Evolutionary conservation across 64 coral and sea anemone species (phyloP), one percentile per base, ranked within the genome.

Genomic region (Pocillopora verrucosa): DNA sequence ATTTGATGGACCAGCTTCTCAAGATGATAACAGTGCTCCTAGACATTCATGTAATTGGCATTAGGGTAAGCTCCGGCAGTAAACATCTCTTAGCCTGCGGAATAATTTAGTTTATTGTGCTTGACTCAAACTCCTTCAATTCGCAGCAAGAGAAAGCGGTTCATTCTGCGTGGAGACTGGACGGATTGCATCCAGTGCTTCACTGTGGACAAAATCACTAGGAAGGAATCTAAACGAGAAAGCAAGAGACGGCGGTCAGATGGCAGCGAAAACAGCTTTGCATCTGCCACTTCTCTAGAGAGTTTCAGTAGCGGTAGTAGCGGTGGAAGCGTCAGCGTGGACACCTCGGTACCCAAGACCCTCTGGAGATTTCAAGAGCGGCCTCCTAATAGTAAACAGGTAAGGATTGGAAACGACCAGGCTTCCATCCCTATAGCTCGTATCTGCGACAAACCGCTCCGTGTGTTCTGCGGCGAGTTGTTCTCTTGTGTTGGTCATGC

Each of bases 141-240:
- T n/a, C 25, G 9, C 63, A 98, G 96, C 67, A 94, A 94, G 65
- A 79, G 89, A 64, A 95, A 92, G 72, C 91, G 92, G 34, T 98
- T 93, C 59, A 61, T 93, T 5, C 36, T 98, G 1, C 86, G 76
- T 45, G 96, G 96, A 26, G 96, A 98, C 90, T 98, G 96, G 96
- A 93, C 96, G 19, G 78, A 95, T 60, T 89, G 62, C 17, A 60
- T 98, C 16, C 83, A 84, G 1, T 95, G 96, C 61, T 98, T 85
- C 56, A 84, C 92, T 0, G 87, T 94, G 5, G 82, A 92, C 5
- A 89, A 90, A 58, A 36, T 96, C 58, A 93, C 19, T 19, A 92
- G 81, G 20, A 96, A 93, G 60, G 88, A 58, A 62, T 93, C 79
- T 22, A 80, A 67, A 26, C 57, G 78, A 34, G 92, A 83, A 24